Percentiles rank a stretch among this genome's conserved stretches.
Evolutionary conservation across 2,797 vertebrate species (phyloP).

Genomic region (Macropus fuliginosus): DNA sequence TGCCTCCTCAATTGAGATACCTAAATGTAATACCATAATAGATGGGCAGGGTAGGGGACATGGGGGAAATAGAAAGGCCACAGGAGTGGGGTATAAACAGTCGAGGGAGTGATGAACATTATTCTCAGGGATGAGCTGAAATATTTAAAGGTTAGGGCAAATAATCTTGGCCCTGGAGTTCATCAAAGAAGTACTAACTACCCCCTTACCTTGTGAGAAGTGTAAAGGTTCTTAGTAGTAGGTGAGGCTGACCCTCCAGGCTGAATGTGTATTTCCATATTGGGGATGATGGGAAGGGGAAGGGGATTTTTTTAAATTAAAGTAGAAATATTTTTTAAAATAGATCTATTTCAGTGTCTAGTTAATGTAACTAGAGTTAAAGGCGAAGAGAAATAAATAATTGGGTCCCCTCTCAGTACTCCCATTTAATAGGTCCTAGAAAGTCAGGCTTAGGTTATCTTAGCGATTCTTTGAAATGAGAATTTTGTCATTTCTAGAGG

Average conservation of each 20-base stretch:
- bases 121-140: slow-evolving; percentile 8
- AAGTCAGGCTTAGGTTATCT: background rate
- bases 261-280: slow-evolving; percentile 14
- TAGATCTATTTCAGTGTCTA: slow-evolving; percentile 8
- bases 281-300: background rate
- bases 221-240: background rate
- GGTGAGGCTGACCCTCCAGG: background rate
- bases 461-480: background rate
- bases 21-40: background rate
- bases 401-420: background rate
- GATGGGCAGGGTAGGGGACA: background rate
- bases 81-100: background rate
- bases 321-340: slow-evolving; percentile 1
- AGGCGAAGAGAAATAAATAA: background rate
- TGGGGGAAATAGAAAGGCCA: background rate
- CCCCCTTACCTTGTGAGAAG: background rate
- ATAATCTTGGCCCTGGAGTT: background rate
- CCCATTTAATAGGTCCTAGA: background rate
- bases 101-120: slow-evolving; percentile 17
- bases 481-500: background rate
- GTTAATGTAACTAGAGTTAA: slow-evolving; percentile 13
- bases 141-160: background rate
- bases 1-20: background rate
- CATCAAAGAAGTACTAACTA: background rate
- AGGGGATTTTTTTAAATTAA: background rate